Evolutionary conservation across 1,140 invertebrate genomes (phyloP).

Genomic region (Drosophila navojoa): DNA sequence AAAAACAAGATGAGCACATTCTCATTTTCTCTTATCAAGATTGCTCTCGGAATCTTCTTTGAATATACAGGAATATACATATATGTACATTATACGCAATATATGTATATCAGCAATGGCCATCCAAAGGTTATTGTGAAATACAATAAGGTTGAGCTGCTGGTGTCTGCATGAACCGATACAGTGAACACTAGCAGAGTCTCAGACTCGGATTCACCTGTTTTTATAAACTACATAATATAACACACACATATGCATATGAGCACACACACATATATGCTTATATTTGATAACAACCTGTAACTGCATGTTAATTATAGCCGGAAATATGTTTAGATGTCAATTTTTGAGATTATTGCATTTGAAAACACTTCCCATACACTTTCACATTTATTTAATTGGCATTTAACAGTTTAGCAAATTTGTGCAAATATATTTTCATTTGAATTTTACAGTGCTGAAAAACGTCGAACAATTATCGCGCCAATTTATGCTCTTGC

Average conservation of each 20-base stretch:
- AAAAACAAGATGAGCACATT: constrained; percentile 24
- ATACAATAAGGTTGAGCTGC: constrained; percentile 24
- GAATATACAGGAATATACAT: neutral
- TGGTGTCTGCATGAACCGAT: constrained; percentile 14
- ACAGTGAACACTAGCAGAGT: constrained; percentile 1
- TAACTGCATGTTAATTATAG: constrained; percentile 7
- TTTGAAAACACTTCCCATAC: neutral
- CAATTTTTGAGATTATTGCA: neutral
- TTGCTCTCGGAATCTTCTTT: neutral
- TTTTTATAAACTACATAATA: neutral
- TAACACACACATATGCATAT: neutral
- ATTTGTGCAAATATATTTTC: neutral
- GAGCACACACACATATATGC: too few relatives aligned
- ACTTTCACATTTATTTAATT: too few relatives aligned
- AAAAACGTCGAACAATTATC: neutral
- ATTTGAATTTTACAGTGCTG: constrained; percentile 12
- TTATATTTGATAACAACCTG: neutral
- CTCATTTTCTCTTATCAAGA: constrained; percentile 8
- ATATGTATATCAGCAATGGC: constrained; percentile 3
- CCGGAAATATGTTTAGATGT: neutral
- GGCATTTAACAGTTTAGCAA: too few relatives aligned
- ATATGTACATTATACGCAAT: too few relatives aligned
- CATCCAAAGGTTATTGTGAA: constrained; percentile 46
- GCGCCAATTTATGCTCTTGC: neutral
- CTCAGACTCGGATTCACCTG: neutral